Percentiles rank a stretch among this genome's conserved stretches.
Conservation (phyloP, 2,113 vertebrate genomes). For the Ictidomys tridecemlineatus region DNA sequence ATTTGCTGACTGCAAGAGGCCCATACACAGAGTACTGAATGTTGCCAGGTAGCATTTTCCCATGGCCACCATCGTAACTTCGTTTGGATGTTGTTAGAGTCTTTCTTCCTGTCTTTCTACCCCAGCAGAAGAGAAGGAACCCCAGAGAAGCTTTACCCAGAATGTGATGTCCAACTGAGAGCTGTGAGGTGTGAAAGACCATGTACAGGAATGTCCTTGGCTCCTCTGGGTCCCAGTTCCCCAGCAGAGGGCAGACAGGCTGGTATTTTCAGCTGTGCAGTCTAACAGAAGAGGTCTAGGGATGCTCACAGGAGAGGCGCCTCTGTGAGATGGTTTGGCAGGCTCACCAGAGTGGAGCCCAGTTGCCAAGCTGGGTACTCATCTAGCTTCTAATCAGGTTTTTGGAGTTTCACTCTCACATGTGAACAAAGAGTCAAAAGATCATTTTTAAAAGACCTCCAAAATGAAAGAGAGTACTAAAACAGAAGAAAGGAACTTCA, state of each 20-base stretch:
- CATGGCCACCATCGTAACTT: neutral
- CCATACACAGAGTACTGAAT: neutral
- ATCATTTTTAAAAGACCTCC: neutral
- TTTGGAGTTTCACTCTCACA: neutral
- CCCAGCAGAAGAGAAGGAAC: neutral
- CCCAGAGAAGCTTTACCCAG: neutral
- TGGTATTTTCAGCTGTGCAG: too few species aligned
- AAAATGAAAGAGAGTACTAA: neutral
- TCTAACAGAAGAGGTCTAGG: neutral
- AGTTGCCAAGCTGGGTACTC: neutral
- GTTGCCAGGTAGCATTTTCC: too few species aligned
- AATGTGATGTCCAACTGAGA: neutral
- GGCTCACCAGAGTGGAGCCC: neutral
- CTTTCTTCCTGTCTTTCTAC: neutral
- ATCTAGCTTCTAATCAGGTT: neutral
- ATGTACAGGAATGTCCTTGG: too few species aligned
- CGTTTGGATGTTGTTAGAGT: neutral
- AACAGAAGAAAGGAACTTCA: neutral
- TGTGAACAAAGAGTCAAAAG: neutral
- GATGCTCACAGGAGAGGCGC: neutral
- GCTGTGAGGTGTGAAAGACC: neutral
- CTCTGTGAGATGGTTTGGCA: neutral
- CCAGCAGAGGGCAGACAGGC: too few species aligned
- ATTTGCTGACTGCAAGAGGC: neutral
- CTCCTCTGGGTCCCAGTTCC: too few species aligned